phyloP scores from a whole-genome alignment of 1,140 invertebrate genomes.

The Brevipalpus yothersi region DNA sequence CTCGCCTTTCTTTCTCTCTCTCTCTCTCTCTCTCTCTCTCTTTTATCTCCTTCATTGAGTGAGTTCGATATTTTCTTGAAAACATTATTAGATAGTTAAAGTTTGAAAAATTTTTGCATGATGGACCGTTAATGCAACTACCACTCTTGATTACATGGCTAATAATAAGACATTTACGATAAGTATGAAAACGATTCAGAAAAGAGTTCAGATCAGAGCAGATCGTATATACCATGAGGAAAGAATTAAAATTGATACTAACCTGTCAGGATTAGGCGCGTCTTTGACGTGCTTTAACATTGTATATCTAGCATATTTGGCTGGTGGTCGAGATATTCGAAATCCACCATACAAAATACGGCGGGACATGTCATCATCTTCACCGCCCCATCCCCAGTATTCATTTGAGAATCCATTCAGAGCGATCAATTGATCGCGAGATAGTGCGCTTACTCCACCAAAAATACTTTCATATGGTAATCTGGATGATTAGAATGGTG shows the following conservation, averaged over 20 bases:
- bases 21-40: no score
- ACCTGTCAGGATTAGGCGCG: conserved; percentile 65
- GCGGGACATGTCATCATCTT: conserved; percentile 60
- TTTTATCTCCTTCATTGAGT: no score
- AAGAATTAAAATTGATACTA: conserved; percentile 10
- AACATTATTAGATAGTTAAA: no score
- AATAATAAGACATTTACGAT: no score
- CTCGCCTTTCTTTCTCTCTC: no score
- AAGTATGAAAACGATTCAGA: no score
- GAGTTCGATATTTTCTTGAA: no score
- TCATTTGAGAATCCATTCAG: conserved; percentile 73
- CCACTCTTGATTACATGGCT: no score
- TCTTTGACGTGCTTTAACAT: conserved; percentile 73
- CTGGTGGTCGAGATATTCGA: conserved; percentile 60
- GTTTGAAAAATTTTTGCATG: no score
- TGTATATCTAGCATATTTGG: conserved; percentile 60
- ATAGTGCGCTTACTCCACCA: conserved; percentile 64
- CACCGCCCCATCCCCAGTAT: conserved; percentile 50
- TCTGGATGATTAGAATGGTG: conserved; percentile 5
- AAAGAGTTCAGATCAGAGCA: no score
- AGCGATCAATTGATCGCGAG: conserved; percentile 43
- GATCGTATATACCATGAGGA: no score
- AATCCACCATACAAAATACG: conserved; percentile 42
- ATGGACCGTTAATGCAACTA: no score
- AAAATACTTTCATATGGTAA: conserved; percentile 18